Base-by-base conservation (phyloP, 1,140 invertebrate species). In the Idris sp. region DNA sequence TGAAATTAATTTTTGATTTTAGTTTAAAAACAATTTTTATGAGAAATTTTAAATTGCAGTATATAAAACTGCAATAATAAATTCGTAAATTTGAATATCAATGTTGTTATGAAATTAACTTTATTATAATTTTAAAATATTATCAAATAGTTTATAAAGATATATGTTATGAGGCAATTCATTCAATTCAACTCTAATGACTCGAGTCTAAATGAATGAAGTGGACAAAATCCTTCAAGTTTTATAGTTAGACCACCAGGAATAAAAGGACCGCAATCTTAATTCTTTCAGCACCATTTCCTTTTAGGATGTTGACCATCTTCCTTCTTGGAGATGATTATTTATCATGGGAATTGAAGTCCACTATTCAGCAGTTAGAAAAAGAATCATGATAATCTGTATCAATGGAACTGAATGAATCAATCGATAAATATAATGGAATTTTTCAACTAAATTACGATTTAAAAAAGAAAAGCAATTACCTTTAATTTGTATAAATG, bases 201-300 rank as follows among this genome's bases (percentile, higher is more conserved):
- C 28, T 22, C 16, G 54, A 44, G 26, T 31, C n/a, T n/a, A n/a
- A n/a, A 44, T 46, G 30, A 30, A 35, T 58, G 54, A 58, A 44
- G 41, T 44, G 35, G 54, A 58, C 54, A 26, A 31, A 58, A 58
- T 58, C 40, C 36, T 28, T 14, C 31, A 36, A 44, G 40, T 41
- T 58, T 44, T 25, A 26, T 36, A 58, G 40, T 25, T 11, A 35
- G 36, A n/a, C 41, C 18, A 18, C 16, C 9, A 11, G 13, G 28
- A 18, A 25, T 41, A 44, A 58, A 58, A 35, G 54, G 46, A 58
- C 26, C 15, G 54, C 26, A 44, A 58, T 58, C 54, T 58, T 46
- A 58, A 58, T 44, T 58, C 54, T 44, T 44, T 58, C 54, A 58
- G 30, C 54, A 10, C 26, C 54, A 58, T 44, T 58, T 58, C 40